phyloP scores from a whole-genome alignment of 37 sponge, comb jelly and placozoan species.

The Beroe forskalii region DNA sequence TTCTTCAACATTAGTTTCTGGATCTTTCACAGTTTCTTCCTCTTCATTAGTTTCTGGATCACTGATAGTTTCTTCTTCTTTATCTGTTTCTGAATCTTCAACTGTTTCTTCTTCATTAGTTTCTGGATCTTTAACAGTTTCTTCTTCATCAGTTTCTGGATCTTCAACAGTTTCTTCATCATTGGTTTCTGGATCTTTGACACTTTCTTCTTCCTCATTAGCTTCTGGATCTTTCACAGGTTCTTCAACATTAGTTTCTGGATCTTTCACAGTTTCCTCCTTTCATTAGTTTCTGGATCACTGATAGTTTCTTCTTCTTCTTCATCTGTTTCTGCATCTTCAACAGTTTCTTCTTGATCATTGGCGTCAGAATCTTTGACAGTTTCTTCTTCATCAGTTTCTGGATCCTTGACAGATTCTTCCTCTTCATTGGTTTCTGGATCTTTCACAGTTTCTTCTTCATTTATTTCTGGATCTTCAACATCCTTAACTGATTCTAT shows the following conservation, averaged over 20 bases:
- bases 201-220: neutral
- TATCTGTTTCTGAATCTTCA: neutral
- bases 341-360: neutral
- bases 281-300: neutral
- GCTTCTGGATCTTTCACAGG: neutral
- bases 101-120: neutral
- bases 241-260: neutral
- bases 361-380: neutral
- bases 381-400: neutral
- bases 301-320: neutral
- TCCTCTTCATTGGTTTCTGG: neutral
- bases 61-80: neutral
- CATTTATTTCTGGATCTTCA: neutral
- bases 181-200: neutral
- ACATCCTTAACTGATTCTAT: neutral
- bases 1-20: neutral
- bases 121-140: neutral
- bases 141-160: neutral
- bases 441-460: neutral
- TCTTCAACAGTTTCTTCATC: neutral
- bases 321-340: neutral
- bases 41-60: neutral
- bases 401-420: neutral
- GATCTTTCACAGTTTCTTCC: neutral
- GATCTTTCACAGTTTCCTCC: neutral